Conservation (phyloP, 2,888 invertebrate species). For the Dolichomitus sp. region DNA sequence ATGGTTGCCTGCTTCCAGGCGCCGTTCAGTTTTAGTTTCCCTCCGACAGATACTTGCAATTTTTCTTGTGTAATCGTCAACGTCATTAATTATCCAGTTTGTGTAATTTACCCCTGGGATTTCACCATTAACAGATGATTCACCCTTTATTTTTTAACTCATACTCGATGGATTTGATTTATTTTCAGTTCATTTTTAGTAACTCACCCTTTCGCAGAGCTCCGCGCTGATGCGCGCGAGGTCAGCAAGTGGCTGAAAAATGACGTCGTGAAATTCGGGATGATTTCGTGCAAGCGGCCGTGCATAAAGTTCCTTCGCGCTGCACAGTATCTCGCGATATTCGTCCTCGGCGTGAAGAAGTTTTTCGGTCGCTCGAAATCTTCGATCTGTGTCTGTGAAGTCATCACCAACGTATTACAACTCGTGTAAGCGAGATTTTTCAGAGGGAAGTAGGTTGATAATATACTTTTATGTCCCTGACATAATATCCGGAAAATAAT, state of each 20-base stretch:
- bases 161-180: not conserved
- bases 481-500: too few species aligned
- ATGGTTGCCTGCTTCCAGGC: constrained; percentile 53
- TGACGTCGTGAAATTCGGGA: constrained; percentile 83
- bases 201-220: constrained; percentile 82
- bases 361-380: constrained; percentile 85
- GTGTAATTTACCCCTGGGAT: not conserved
- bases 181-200: not conserved
- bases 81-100: not conserved
- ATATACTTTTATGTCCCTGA: too few species aligned
- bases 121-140: not conserved
- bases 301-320: constrained; percentile 89
- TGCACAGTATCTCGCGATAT: constrained; percentile 87
- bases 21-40: not conserved
- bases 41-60: not conserved
- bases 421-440: not conserved
- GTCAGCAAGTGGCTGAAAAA: constrained; percentile 82
- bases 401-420: not conserved
- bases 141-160: not conserved
- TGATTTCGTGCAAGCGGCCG: constrained; percentile 87
- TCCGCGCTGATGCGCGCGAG: constrained; percentile 79
- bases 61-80: not conserved
- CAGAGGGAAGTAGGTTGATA: not conserved
- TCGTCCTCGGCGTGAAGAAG: constrained; percentile 85
- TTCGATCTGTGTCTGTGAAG: constrained; percentile 82